Evolutionary conservation across 2,888 invertebrate species (phyloP), one percentile per base, ranked within the genome.

Genomic region (Liposcelis brunnea): DNA sequence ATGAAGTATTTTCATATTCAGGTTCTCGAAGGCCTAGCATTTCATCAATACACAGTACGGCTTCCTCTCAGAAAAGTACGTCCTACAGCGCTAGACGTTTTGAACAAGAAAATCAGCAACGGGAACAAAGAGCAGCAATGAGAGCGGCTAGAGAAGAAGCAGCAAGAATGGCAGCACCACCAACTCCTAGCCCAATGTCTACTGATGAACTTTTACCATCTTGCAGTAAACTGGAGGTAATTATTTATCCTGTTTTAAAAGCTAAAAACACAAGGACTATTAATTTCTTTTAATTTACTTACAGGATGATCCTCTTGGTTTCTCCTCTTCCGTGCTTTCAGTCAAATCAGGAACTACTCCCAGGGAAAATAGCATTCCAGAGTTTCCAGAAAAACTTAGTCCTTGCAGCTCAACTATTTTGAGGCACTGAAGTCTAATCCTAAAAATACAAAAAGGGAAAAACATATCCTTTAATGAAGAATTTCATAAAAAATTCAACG

Each of bases 1-100:
- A 21, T 34, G 19, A 50, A 37, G 31, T 26, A 43, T 45, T 15
- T 38, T n/a, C 10, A 18, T 6, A 16, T 43, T 36, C 65, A 85
- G 85, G 84, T 73, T 84, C 84, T 60, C 73, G 85, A 71, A 77
- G 85, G 70, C 84, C 85, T 68, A 84, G 85, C 72, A 68, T 85
- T 70, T 80, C 79, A 53, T 86, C 85, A 51, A 71, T 86, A 56
- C 85, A 86, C 61, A 85, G 85, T 70, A 80, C 78, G 61, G 77
- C 78, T 55, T 84, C 80, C 49, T 86, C 85, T 43, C 74, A 83
- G 51, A 74, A 81, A 59, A 85, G 84, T 48, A 51, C 48, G 49
- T 49, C 49, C 64, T 85, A 82, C 65, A 83, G 84, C 59, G 73
- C 80, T 54, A 74, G 76, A 60, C 71, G 80, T 51, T 81, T 82